Evolutionary conservation across 2,113 vertebrate species (phyloP), one percentile per base, ranked within the genome.

Genomic region (Salvelinus fontinalis): DNA sequence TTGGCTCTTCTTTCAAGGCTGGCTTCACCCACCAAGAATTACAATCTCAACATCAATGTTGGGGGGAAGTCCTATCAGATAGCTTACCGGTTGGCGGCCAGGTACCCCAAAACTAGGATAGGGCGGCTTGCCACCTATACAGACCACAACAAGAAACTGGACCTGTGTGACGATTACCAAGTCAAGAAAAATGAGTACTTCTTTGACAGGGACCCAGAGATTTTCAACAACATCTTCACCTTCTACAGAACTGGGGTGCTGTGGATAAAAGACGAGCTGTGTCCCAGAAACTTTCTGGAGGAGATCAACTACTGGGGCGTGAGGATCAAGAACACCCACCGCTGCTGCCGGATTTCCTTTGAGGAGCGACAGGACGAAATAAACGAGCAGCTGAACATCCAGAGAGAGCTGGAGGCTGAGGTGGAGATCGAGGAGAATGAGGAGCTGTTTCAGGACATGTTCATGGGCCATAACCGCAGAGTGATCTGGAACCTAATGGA

Each of bases 271-370:
- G 95, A 97, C 0, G 96, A 96, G 88, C 75, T 97, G 81, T 99
- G 97, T 65, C 96, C 97, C 0, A 91, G 94, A 3, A 91, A 94
- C 84, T 99, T 97, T 84, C 89, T 99, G 87, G 96, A 99, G 86
- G 97, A 99, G 86, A 93, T 99, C 90, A 96, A 95, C 87, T 99
- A 98, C 86, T 99, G 97, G 97, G 97, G 97, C 0, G 95, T 99
- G 68, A 92, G 95, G 16, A 95, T 99, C 81, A 97, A 96, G 75
- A 93, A 97, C 89, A 95, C 94, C 0, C 94, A 96, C 0, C 95
- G 96, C 79, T 99, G 97, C 81, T 99, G 97, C 85, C 95, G 96
- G 59, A 97, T 99, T 86, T 95, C 95, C 87, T 97, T 99, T 0
- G 97, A 99, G 89, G 97, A 99, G 88, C 91, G 96, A 62, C 93